phyloP scores from a whole-genome alignment of 2,888 invertebrate genomes.

The Cerastis rubricosa region DNA sequence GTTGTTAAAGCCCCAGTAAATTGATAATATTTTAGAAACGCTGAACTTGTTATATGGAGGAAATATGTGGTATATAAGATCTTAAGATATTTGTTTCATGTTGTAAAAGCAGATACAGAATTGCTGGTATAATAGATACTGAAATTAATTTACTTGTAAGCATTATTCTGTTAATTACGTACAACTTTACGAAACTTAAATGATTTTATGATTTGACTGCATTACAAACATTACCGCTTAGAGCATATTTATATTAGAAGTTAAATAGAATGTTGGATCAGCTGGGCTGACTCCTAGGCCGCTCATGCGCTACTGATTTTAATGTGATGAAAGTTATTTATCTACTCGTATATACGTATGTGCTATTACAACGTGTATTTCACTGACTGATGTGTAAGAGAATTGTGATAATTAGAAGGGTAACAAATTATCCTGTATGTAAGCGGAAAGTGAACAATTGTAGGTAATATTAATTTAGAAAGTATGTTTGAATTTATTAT shows the following conservation, averaged over 20 bases:
- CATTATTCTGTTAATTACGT: constrained; percentile 27
- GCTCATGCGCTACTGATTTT: constrained; percentile 38
- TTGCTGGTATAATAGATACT: constrained; percentile 12
- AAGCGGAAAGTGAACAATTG: constrained; percentile 66
- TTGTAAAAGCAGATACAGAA: constrained; percentile 68
- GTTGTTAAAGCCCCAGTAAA: constrained; percentile 46
- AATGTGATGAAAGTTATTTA: constrained; percentile 43
- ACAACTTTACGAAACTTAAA: constrained; percentile 21
- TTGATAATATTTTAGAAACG: constrained; percentile 32
- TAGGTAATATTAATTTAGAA: constrained; percentile 53
- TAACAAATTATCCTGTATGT: constrained; percentile 69
- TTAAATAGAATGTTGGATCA: constrained; percentile 51
- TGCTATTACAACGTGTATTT: constrained; percentile 73
- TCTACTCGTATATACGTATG: constrained; percentile 53
- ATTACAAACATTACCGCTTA: constrained; percentile 26
- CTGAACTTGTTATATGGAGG: constrained; percentile 35
- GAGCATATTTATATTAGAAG: constrained; percentile 39
- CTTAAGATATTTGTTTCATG: constrained; percentile 65
- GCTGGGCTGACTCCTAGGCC: constrained; percentile 58
- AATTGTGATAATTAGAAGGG: constrained; percentile 85
- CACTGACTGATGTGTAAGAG: constrained; percentile 84
- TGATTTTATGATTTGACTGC: constrained; percentile 25
- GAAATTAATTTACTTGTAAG: constrained; percentile 13
- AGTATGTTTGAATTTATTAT: constrained; percentile 49
- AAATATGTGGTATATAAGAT: constrained; percentile 76